Conservation (phyloP, 2,797 vertebrate genomes). For the Dermochelys coriacea region DNA sequence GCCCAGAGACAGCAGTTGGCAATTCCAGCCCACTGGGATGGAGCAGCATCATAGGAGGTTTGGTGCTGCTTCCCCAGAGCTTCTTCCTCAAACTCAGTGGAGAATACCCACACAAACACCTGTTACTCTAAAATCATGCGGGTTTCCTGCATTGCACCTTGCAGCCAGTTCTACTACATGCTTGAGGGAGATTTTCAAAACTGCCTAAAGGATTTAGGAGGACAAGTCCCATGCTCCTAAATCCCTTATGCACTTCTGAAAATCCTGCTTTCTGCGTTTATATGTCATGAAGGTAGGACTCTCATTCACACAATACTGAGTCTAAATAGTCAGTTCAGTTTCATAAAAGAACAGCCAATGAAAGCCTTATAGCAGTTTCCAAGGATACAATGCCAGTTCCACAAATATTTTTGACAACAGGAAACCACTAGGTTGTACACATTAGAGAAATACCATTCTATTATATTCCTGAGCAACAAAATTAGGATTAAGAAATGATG, state of each 20-base stretch:
- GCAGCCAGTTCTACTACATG: not conserved
- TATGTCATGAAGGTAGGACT: too few species aligned
- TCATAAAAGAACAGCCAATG: too few species aligned
- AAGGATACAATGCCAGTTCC: too few species aligned
- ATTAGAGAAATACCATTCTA: conserved; percentile 2
- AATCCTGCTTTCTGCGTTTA: too few species aligned
- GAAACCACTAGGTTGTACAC: not conserved
- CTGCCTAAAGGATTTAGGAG: not conserved
- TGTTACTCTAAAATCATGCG: not conserved
- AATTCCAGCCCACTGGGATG: not conserved
- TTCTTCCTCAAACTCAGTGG: not conserved
- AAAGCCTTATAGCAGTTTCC: too few species aligned
- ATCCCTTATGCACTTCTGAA: too few species aligned
- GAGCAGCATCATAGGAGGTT: not conserved
- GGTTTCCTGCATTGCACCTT: not conserved
- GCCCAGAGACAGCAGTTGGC: not conserved
- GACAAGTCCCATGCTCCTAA: not conserved
- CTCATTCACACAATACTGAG: too few species aligned
- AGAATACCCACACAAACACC: not conserved
- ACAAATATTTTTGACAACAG: conserved; percentile 20
- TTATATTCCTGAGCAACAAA: conserved; percentile 30
- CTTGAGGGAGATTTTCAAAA: not conserved
- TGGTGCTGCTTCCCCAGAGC: not conserved
- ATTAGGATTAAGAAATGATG: conserved; percentile 20
- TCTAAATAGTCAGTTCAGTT: too few species aligned